Conservation (phyloP, 1,140 invertebrate species). For the Cecropterus lyciades region DNA sequence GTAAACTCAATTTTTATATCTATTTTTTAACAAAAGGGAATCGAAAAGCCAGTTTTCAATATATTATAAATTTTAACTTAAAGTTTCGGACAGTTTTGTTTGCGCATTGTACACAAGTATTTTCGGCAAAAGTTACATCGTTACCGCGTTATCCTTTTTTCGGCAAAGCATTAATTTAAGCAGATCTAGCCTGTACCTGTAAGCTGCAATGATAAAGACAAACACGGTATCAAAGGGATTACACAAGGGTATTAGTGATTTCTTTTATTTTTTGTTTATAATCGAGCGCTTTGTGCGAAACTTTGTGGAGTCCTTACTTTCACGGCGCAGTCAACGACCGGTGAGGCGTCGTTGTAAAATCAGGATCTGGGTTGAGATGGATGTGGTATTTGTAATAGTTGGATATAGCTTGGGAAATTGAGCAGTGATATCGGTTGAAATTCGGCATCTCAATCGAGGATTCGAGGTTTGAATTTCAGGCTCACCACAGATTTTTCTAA, state of each 20-base stretch:
- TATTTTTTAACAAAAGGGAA: too few species aligned
- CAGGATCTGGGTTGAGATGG: constrained; percentile 11
- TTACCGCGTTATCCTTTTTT: not conserved
- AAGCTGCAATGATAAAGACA: constrained; percentile 26
- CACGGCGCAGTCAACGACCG: constrained; percentile 30
- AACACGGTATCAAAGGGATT: constrained; percentile 30
- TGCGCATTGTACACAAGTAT: too few species aligned
- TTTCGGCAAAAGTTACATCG: not conserved
- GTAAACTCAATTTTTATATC: too few species aligned
- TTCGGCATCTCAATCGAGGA: too few species aligned
- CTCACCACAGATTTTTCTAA: too few species aligned
- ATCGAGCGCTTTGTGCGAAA: constrained; percentile 34
- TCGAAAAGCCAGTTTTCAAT: too few species aligned
- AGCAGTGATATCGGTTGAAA: too few species aligned
- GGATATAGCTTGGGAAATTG: too few species aligned
- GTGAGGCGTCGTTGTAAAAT: constrained; percentile 33
- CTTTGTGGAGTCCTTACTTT: constrained; percentile 31
- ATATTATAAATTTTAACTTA: too few species aligned
- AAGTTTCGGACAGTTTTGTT: too few species aligned
- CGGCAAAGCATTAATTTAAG: not conserved
- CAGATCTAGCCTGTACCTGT: not conserved
- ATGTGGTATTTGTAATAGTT: constrained; percentile 10
- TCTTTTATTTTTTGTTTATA: constrained; percentile 37
- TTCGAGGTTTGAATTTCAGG: too few species aligned
- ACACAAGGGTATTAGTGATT: constrained; percentile 35